These are phyloP conservation scores for Megalonaias nervosa DNA, from an alignment of 1,140 invertebrate genomes.

Conservation along the genomic window DNA sequence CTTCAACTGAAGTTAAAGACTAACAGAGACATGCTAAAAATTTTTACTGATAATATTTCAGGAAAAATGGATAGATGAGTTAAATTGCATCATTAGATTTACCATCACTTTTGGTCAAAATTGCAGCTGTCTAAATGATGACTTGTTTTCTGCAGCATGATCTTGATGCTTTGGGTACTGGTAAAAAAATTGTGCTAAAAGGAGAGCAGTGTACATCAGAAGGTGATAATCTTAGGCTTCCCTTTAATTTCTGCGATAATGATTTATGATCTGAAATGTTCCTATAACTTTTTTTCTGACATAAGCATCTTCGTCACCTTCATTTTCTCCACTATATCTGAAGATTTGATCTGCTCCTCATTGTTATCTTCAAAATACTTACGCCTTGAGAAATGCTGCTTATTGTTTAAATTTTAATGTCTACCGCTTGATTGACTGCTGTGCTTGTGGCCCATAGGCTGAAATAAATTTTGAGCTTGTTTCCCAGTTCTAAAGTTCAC, in stretches of 20 bases:
- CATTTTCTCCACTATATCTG: conserved; percentile 31
- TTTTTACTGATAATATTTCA: conserved; percentile 5
- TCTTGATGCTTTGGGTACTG: not conserved
- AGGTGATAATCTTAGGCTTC: conserved; percentile 30
- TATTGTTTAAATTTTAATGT: conserved; percentile 15
- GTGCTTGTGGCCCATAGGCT: not conserved
- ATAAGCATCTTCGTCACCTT: conserved; percentile 11
- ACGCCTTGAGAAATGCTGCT: conserved; percentile 24
- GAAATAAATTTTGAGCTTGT: conserved; percentile 6
- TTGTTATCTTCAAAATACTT: conserved; percentile 21
- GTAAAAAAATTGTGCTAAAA: conserved; percentile 23
- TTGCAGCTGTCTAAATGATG: conserved; percentile 23
- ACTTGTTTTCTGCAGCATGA: not conserved
- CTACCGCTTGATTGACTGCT: not conserved
- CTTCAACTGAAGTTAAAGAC: conserved; percentile 11
- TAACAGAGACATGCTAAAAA: conserved; percentile 9
- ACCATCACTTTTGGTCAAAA: conserved; percentile 17
- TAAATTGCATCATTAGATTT: not conserved
- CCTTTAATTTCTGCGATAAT: conserved; percentile 19
- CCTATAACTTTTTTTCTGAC: conserved; percentile 26
- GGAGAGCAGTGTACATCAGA: not conserved
- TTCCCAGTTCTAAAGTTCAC: conserved; percentile 37
- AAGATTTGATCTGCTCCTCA: conserved; percentile 35
- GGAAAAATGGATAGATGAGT: conserved; percentile 8
- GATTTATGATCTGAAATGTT: conserved; percentile 28